Conservation (phyloP, 2,888 invertebrate genomes). For the Taphrorychus bicolor region DNA sequence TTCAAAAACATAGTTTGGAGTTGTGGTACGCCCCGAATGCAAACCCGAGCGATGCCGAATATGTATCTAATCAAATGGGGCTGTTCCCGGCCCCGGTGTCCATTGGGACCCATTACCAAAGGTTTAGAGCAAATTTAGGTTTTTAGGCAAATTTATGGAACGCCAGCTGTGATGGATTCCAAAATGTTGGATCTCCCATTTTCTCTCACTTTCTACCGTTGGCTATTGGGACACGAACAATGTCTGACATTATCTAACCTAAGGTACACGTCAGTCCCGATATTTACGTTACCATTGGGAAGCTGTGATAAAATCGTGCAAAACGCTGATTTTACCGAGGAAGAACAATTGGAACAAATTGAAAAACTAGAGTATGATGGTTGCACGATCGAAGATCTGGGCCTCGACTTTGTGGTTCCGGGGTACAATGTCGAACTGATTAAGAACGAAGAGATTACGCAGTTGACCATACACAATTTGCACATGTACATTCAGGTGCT, state of each 20-base stretch:
- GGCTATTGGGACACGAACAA: conserved; percentile 90
- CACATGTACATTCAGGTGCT: conserved; percentile 86
- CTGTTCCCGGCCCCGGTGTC: conserved; percentile 91
- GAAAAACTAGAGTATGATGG: conserved; percentile 85
- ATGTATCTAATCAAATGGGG: conserved; percentile 82
- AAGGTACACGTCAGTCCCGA: conserved; percentile 84
- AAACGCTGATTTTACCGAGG: conserved; percentile 67
- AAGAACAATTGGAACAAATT: conserved; percentile 73
- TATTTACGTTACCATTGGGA: conserved; percentile 81
- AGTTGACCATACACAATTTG: conserved; percentile 92
- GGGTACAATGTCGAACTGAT: conserved; percentile 93
- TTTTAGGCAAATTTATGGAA: conserved; percentile 98
- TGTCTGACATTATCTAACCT: conserved; percentile 82
- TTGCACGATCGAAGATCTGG: conserved; percentile 87
- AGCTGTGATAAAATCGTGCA: conserved; percentile 70
- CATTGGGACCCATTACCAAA: conserved; percentile 80
- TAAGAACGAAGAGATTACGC: conserved; percentile 89
- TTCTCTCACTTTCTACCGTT: conserved; percentile 93
- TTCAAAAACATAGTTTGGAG: conserved; percentile 82
- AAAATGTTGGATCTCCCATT: conserved; percentile 98
- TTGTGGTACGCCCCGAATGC: conserved; percentile 81
- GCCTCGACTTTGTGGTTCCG: conserved; percentile 93
- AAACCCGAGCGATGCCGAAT: conserved; percentile 61
- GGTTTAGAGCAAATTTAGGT: conserved; percentile 91
- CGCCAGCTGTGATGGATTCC: conserved; percentile 98